Conservation (phyloP, 1,140 invertebrate species). For the Episyrphus balteatus region DNA sequence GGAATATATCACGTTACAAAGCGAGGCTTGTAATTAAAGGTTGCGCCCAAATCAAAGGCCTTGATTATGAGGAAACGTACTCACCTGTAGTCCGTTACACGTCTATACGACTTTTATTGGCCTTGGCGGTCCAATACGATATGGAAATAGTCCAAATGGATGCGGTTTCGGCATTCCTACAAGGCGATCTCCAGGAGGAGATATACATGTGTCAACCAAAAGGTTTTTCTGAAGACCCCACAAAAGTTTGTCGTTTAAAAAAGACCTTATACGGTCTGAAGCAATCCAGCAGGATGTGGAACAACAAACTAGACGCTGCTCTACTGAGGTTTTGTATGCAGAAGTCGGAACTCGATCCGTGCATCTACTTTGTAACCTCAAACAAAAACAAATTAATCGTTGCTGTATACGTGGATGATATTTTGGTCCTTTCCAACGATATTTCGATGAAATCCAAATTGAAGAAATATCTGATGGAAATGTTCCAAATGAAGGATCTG, state of each 20-base stretch:
- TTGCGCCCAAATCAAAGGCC: conserved; percentile 22
- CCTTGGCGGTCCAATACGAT: not conserved
- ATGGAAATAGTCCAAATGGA: conserved; percentile 20
- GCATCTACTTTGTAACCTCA: conserved; percentile 14
- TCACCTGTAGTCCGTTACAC: conserved; percentile 17
- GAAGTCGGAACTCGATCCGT: conserved; percentile 16
- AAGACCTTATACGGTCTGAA: conserved; percentile 35
- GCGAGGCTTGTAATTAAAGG: conserved; percentile 36
- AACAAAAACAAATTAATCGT: conserved; percentile 11
- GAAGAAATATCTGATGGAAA: conserved; percentile 8
- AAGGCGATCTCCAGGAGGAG: conserved; percentile 31
- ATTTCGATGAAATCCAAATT: conserved; percentile 8
- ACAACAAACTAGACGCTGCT: conserved; percentile 14
- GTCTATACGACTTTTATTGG: conserved; percentile 1
- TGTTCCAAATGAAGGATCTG: conserved; percentile 19
- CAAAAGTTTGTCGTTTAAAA: conserved; percentile 1
- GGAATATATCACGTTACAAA: conserved; percentile 15
- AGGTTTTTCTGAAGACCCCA: not conserved
- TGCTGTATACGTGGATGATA: conserved; percentile 32
- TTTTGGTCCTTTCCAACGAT: conserved; percentile 20
- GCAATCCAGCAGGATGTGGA: conserved; percentile 35
- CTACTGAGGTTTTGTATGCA: conserved; percentile 8
- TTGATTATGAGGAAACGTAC: conserved; percentile 32
- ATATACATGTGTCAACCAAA: conserved; percentile 9
- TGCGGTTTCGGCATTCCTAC: conserved; percentile 27